Percentiles rank a stretch among this genome's conserved stretches.
phyloP scores from a whole-genome alignment of 2,888 invertebrate species.

The Tetanocera ferruginea region DNA sequence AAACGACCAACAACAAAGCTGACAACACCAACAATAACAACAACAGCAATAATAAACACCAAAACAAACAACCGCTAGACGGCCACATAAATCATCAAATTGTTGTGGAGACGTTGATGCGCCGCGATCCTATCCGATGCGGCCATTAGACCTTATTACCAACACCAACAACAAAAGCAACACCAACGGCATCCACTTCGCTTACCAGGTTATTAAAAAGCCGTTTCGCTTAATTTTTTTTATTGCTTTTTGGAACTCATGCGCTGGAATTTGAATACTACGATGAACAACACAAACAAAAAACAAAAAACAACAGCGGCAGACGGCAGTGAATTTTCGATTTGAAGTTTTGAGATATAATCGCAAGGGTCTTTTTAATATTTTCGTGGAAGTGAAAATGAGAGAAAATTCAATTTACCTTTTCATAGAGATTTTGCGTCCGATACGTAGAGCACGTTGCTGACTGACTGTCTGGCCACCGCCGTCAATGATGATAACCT shows the following conservation, averaged over 20 bases:
- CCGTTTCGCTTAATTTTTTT: constrained; percentile 64
- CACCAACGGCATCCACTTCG: constrained; percentile 37
- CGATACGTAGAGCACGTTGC: not conserved
- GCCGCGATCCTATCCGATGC: constrained; percentile 23
- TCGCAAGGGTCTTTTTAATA: constrained; percentile 32
- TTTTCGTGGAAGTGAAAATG: constrained; percentile 63
- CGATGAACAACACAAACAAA: constrained; percentile 49
- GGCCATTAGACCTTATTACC: constrained; percentile 63
- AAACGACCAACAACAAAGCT: constrained; percentile 46
- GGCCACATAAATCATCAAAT: constrained; percentile 62
- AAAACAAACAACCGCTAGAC: constrained; percentile 60
- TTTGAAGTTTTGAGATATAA: constrained; percentile 54
- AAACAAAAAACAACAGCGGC: constrained; percentile 45
- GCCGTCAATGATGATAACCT: no score
- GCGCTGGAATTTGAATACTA: constrained; percentile 1
- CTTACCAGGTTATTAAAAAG: constrained; percentile 58
- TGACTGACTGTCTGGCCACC: not conserved
- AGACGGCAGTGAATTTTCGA: constrained; percentile 57
- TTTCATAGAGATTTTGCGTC: constrained; percentile 54
- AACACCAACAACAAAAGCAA: constrained; percentile 48
- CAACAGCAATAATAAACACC: constrained; percentile 55
- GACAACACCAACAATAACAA: constrained; percentile 49
- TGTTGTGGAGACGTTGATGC: constrained; percentile 55
- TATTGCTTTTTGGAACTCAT: constrained; percentile 58
- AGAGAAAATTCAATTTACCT: constrained; percentile 58